Evolutionary conservation across 2,888 invertebrate species (phyloP), one percentile per base, ranked within the genome.

Genomic region (Agonopterix heracliana): DNA sequence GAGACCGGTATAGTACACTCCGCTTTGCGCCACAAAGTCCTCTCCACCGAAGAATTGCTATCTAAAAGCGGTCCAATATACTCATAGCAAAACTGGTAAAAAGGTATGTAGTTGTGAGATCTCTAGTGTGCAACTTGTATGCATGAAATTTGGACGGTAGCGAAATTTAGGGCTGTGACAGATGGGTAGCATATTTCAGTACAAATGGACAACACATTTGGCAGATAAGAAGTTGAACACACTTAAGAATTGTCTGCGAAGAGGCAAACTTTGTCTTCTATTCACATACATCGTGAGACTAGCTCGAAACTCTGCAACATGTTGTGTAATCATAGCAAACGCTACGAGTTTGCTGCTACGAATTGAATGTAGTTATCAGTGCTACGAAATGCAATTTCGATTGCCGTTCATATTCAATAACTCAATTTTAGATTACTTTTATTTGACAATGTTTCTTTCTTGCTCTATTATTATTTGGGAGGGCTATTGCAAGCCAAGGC

Each of bases 121-220:
- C 41, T 43, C 14, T 8, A 47, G 44, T 35, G 34, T 35, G 49
- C 46, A 46, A 38, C 49, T 45, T 49, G 49, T 40, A 50, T 46
- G 44, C 40, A 46, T 50, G 44, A 46, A 50, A 50, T 50, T 50
- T 46, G 46, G 46, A 17, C 43, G 34, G 43, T 36, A 38, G 46
- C 44, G 46, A 46, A 49, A 50, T 46, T 41, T 38, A 40, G n/a
- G 44, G 40, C 34, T 34, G 44, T 44, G 46, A 50, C 44, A 50
- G 43, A 50, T 50, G 44, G 50, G 42, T 26, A 50, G 38, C 50
- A 50, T 50, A 44, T 50, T 51, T 55, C 55, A 55, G 47, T 46
- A 47, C 45, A 52, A 54, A 54, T 50, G 53, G 55, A 45, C 50
- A 48, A 52, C 51, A 46, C 43, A 50, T 49, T 49, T 11, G 9